Conservation (phyloP, 1,140 invertebrate species). For the Bombus waltoni region DNA sequence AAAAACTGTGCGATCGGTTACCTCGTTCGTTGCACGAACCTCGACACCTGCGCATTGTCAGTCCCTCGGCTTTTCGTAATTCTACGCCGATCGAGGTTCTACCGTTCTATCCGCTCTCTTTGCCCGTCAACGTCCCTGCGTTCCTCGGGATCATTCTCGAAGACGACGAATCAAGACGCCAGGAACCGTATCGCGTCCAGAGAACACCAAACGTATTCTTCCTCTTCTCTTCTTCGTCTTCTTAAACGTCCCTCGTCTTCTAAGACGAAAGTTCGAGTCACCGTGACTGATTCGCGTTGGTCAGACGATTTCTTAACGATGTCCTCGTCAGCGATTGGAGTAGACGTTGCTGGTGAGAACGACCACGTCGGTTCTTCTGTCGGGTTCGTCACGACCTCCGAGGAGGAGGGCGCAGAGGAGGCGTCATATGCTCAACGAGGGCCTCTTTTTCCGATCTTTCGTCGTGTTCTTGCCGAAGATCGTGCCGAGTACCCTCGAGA, state of each 20-base stretch:
- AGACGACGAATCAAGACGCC: not conserved
- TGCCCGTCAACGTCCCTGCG: conserved; percentile 8
- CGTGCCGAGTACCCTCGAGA: conserved; percentile 90
- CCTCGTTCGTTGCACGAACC: not conserved
- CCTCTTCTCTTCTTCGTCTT: not conserved
- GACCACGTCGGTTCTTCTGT: conserved; percentile 72
- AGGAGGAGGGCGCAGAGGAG: conserved; percentile 78
- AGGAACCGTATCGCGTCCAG: not conserved
- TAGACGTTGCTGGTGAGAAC: conserved; percentile 78
- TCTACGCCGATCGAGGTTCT: not conserved
- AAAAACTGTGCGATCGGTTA: no score
- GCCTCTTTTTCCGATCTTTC: conserved; percentile 88
- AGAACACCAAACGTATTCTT: not conserved
- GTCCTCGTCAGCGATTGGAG: conserved; percentile 69
- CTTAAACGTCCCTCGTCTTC: no score
- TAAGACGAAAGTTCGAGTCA: not conserved
- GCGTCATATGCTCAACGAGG: conserved; percentile 88
- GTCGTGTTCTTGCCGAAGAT: conserved; percentile 91
- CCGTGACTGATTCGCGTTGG: not conserved
- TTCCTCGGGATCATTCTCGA: not conserved
- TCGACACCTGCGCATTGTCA: not conserved
- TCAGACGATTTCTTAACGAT: not conserved
- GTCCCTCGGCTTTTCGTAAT: not conserved
- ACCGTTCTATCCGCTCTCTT: not conserved
- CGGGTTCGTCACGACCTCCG: conserved; percentile 75